Percentiles rank a stretch among this genome's conserved stretches.
Evolutionary conservation across 2,888 invertebrate genomes (phyloP).

Genomic region (Coelogynopora nodosa): DNA sequence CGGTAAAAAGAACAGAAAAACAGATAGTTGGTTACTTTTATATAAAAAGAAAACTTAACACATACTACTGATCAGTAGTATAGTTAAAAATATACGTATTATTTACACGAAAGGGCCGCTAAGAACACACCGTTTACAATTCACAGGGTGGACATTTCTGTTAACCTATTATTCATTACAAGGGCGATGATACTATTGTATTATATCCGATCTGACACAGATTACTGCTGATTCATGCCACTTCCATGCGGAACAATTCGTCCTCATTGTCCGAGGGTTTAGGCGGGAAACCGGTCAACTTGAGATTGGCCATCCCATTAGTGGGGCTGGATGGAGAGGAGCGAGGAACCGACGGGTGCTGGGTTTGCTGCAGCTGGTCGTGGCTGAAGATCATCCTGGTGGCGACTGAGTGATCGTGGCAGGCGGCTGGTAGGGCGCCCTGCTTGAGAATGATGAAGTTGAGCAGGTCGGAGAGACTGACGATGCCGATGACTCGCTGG

Average conservation of each 20-base stretch:
- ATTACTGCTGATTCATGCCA: not conserved
- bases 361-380: too few species aligned
- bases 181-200: not conserved
- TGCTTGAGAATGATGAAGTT: slow-evolving; percentile 69
- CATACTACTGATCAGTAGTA: too few species aligned
- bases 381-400: not conserved
- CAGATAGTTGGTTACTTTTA: too few species aligned
- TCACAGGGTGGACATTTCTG: not conserved
- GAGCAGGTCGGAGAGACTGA: slow-evolving; percentile 88
- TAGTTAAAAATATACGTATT: too few species aligned
- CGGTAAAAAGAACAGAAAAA: too few species aligned
- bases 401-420: not conserved
- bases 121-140: too few species aligned
- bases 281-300: not conserved
- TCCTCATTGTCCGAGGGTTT: not conserved
- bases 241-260: slow-evolving; percentile 1
- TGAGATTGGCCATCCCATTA: not conserved
- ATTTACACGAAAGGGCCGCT: too few species aligned
- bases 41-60: too few species aligned
- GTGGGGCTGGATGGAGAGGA: not conserved
- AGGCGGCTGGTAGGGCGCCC: not conserved
- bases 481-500: slow-evolving; percentile 85
- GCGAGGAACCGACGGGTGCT: not conserved
- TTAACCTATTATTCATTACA: not conserved
- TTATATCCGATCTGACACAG: too few species aligned